These are phyloP conservation scores for Loris lydekkerianus DNA, from an alignment of 2,797 vertebrate genomes.

Conservation along the genomic window DNA sequence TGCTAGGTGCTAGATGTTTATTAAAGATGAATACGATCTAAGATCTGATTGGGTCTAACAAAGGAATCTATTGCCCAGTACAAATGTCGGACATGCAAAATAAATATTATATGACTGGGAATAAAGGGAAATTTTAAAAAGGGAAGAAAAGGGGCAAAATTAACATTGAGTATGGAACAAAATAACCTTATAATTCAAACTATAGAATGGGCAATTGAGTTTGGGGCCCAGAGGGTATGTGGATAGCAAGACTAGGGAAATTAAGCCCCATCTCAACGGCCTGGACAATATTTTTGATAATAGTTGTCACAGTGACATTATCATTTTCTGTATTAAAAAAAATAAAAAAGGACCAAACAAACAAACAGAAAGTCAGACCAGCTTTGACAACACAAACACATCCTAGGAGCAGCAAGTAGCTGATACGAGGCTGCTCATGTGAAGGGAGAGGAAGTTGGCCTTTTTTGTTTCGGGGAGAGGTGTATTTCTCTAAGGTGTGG, in stretches of 20 bases:
- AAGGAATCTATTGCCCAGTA: not conserved
- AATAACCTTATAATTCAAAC: not conserved
- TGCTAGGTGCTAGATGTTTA: not conserved
- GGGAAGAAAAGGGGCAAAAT: not conserved
- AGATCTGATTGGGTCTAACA: not conserved
- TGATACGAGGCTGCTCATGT: too few species aligned
- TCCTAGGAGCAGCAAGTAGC: not conserved
- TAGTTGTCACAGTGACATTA: not conserved
- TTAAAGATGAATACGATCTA: not conserved
- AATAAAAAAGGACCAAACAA: not conserved
- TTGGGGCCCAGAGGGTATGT: not conserved
- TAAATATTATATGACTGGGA: too few species aligned
- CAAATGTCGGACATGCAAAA: not conserved
- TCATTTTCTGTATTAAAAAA: not conserved
- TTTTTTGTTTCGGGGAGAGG: fast-evolving
- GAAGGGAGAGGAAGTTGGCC: not conserved
- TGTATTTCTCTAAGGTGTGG: not conserved
- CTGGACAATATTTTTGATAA: not conserved
- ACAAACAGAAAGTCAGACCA: not conserved
- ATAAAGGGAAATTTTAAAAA: not conserved
- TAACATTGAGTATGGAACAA: not conserved
- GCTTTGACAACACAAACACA: not conserved
- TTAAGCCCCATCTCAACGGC: not conserved
- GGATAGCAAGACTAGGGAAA: not conserved
- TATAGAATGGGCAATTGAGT: not conserved